phyloP scores from a whole-genome alignment of 2,888 invertebrate species.

The Pteria penguin region DNA sequence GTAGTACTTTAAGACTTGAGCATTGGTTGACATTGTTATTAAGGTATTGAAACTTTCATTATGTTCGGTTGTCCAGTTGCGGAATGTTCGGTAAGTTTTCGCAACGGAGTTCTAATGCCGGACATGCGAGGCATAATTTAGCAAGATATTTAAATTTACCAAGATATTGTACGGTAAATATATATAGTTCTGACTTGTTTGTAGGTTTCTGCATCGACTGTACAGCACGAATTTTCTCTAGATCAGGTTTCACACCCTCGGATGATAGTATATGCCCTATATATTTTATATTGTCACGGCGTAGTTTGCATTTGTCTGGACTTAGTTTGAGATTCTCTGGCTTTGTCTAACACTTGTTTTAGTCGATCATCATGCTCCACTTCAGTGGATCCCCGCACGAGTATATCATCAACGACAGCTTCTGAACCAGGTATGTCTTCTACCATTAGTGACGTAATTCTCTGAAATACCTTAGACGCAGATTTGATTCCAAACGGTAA shows the following conservation, averaged over 20 bases:
- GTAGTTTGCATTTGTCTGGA: conserved; percentile 31
- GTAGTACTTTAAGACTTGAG: conserved; percentile 49
- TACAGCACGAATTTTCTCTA: conserved; percentile 42
- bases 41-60: conserved; percentile 22
- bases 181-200: conserved; percentile 29
- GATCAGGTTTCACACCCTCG: conserved; percentile 34
- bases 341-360: conserved; percentile 20
- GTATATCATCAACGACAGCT: conserved; percentile 44
- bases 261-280: conserved; percentile 32
- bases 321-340: conserved; percentile 29
- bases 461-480: conserved; percentile 37
- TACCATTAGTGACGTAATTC: conserved; percentile 29
- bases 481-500: conserved; percentile 42
- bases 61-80: conserved; percentile 2
- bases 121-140: conserved; percentile 40
- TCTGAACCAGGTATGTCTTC: conserved; percentile 37
- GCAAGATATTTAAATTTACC: no score
- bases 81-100: conserved; percentile 21
- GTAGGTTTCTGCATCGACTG: conserved; percentile 32
- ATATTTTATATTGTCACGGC: conserved; percentile 17
- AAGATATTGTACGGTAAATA: conserved; percentile 38
- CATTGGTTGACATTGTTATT: conserved; percentile 37
- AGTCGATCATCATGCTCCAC: conserved; percentile 35
- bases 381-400: conserved; percentile 29
- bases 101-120: conserved; percentile 29